Percentiles rank a stretch among this genome's conserved stretches.
Conservation (phyloP, 2,113 vertebrate species). For the Oxyruncus cristatus region DNA sequence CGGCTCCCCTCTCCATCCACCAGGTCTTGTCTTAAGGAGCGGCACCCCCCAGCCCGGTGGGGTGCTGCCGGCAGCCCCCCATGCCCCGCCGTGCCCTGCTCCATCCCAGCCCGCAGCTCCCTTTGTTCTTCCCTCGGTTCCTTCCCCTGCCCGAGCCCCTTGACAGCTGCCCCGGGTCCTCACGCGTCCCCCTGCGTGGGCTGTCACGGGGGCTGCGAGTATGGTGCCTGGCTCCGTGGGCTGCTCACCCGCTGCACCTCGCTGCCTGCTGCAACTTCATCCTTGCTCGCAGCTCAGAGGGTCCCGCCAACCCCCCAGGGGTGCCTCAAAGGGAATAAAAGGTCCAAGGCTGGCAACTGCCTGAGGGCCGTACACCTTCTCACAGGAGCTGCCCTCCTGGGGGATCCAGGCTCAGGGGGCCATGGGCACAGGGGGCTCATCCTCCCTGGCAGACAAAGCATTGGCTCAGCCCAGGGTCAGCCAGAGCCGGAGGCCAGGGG, state of each 20-base stretch:
- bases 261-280: background rate
- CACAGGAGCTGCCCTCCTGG: accelerated
- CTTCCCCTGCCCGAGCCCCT: background rate
- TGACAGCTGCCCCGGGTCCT: conserved; percentile 25
- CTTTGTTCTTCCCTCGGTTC: conserved; percentile 50
- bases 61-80: background rate
- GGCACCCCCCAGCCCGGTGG: background rate
- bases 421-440: background rate
- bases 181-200: accelerated
- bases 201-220: background rate
- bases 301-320: background rate
- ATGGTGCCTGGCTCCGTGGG: background rate
- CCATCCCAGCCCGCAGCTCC: background rate
- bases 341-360: background rate
- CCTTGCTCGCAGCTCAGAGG: background rate
- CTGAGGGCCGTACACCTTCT: accelerated
- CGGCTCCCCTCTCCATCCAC: background rate
- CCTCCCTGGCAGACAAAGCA: background rate
- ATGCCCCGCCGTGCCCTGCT: background rate
- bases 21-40: background rate
- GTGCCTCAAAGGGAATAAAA: background rate
- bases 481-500: background rate
- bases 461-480: background rate
- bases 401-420: background rate
- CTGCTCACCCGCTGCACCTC: accelerated